These are phyloP conservation scores for Heliconius hortense DNA, from an alignment of 2,888 invertebrate genomes.

Conservation along the genomic window DNA sequence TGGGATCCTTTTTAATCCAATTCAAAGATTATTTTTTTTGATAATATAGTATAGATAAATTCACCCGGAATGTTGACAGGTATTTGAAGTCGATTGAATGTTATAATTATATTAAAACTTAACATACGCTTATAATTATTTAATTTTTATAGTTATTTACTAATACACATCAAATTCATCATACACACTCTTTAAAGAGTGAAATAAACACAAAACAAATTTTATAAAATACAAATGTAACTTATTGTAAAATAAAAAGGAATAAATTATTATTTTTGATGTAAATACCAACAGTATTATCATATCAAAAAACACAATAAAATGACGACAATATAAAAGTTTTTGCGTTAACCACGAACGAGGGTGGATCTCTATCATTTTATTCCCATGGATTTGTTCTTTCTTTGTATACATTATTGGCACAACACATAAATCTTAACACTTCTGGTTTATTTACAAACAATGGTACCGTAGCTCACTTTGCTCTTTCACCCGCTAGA, in stretches of 20 bases:
- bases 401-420: slow-evolving; percentile 11
- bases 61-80: too few relatives aligned
- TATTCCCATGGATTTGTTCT: slow-evolving; percentile 9
- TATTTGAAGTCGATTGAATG: too few relatives aligned
- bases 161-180: too few relatives aligned
- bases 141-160: too few relatives aligned
- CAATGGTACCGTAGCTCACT: neutral
- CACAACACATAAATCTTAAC: neutral
- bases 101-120: too few relatives aligned
- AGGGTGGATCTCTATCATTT: slow-evolving; percentile 2
- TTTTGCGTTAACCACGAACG: neutral
- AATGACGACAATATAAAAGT: neutral
- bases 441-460: neutral
- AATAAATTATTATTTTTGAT: neutral
- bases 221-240: too few relatives aligned
- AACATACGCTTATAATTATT: too few relatives aligned
- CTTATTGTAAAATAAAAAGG: neutral
- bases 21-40: too few relatives aligned
- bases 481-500: neutral
- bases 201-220: too few relatives aligned
- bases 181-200: too few relatives aligned
- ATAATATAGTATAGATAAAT: too few relatives aligned
- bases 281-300: neutral
- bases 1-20: too few relatives aligned
- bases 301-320: neutral